Evolutionary conservation across 92 coral and sea anemone species (phyloP), one percentile per base, ranked within the genome.

Genomic region (Phenganax marumi): DNA sequence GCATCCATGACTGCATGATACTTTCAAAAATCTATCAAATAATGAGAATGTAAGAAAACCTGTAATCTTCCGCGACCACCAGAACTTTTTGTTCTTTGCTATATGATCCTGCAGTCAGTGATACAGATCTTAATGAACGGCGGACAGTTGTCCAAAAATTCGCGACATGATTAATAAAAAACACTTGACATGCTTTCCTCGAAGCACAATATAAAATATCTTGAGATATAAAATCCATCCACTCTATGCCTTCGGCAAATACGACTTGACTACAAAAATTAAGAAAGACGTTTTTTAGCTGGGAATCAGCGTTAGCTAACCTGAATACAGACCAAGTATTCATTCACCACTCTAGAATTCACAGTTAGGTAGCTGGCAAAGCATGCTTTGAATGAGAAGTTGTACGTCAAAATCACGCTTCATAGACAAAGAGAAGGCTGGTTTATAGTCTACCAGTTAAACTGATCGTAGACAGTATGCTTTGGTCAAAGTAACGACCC

Each of bases 61-160:
- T 93, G 90, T 97, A 92, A 71, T 95, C 98, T 10, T 84, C 93
- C 0, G 96, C 97, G 14, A 92, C 86, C 8, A 92, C 93, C 93
- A 95, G 86, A 19, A 95, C 96, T 66, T 94, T 90, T 5, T 89
- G 76, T 10, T 96, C 89, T 85, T 95, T 92, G 58, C 94, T 90
- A 22, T 74, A 72, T 54, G 92, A 80, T 76, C 88, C 87, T 10
- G 48, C 50, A 57, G 83, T 92, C 84, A 92, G 81, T 12, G 97
- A 90, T 58, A 94, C 79, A 19, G 98, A 92, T 14, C 83, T 88
- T 55, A 95, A 87, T 39, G 91, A 87, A 79, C 97, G 92, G 54
- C 98, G 97, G 21, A 97, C 79, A 79, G 89, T 76, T 12, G 91
- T 91, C 98, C 98, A 95, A 85, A 92, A 95, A 64, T 90, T 89